phyloP scores from a whole-genome alignment of 2,888 invertebrate species.

The Drosophila histrio region DNA sequence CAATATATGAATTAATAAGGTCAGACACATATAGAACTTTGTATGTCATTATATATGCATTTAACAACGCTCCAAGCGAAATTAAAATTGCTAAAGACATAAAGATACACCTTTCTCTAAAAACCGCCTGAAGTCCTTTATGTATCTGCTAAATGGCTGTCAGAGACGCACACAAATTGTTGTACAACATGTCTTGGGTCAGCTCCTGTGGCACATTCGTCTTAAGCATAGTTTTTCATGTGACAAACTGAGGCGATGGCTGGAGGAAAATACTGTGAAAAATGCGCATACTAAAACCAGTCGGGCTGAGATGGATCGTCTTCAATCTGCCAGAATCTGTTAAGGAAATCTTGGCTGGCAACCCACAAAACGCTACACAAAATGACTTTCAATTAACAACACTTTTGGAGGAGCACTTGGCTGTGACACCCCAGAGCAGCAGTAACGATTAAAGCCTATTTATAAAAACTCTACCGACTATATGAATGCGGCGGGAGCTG shows the following conservation, averaged over 20 bases:
- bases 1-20: not conserved
- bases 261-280: slow-evolving; percentile 21
- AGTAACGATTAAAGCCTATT: slow-evolving; percentile 64
- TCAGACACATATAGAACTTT: not conserved
- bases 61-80: not conserved
- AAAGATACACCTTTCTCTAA: not conserved
- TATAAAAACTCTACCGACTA: slow-evolving; percentile 30
- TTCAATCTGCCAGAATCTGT: slow-evolving; percentile 9
- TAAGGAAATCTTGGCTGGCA: slow-evolving; percentile 34
- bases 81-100: not conserved
- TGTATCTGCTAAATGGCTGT: slow-evolving; percentile 19
- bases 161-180: slow-evolving; percentile 29
- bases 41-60: not conserved
- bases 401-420: slow-evolving; percentile 60
- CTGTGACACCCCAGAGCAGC: slow-evolving; percentile 49
- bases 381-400: slow-evolving; percentile 72
- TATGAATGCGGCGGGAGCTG: slow-evolving; percentile 8
- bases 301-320: slow-evolving; percentile 34
- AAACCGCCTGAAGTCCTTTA: not conserved
- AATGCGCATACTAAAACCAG: slow-evolving; percentile 19
- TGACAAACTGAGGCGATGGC: slow-evolving; percentile 14
- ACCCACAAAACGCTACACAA: slow-evolving; percentile 12
- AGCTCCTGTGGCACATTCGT: slow-evolving; percentile 34
- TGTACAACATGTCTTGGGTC: slow-evolving; percentile 18
- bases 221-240: slow-evolving; percentile 13